phyloP scores from a whole-genome alignment of 2,888 invertebrate genomes.

The Emesis furor region DNA sequence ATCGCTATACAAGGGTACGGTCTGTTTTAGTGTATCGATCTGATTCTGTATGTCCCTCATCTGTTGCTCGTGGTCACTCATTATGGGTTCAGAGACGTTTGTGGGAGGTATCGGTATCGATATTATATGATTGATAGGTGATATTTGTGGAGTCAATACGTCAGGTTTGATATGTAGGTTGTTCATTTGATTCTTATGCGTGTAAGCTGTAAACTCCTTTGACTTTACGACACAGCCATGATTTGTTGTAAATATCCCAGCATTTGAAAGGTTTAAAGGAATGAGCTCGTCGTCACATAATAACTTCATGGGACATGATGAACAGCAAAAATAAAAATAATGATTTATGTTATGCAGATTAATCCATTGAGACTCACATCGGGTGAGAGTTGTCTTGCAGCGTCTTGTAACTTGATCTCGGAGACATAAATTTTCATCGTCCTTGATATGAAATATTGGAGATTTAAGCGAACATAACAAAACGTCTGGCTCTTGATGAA shows the following conservation, averaged over 20 bases:
- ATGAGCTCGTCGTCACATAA: neutral
- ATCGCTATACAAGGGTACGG: neutral
- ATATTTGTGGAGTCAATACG: neutral
- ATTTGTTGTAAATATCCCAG: neutral
- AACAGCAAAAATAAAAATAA: constrained; percentile 8
- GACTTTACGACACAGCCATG: constrained; percentile 10
- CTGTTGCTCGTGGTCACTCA: neutral
- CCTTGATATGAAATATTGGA: constrained; percentile 33
- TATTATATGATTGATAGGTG: neutral
- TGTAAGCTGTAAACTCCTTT: constrained; percentile 9
- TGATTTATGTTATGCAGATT: neutral
- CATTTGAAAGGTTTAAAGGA: neutral
- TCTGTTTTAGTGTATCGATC: neutral
- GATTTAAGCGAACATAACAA: neutral
- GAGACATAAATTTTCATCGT: constrained; percentile 36
- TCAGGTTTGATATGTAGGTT: neutral
- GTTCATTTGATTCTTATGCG: neutral
- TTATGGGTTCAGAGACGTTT: neutral
- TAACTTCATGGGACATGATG: neutral
- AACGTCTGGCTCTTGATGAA: constrained; percentile 24
- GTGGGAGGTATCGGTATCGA: neutral
- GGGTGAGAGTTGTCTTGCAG: constrained; percentile 4
- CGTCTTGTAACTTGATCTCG: constrained; percentile 27
- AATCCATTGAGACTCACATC: neutral
- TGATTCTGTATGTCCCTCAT: neutral